These are phyloP conservation scores for Prionailurus bengalensis DNA, from an alignment of 2,113 vertebrate species.

Conservation along the genomic window DNA sequence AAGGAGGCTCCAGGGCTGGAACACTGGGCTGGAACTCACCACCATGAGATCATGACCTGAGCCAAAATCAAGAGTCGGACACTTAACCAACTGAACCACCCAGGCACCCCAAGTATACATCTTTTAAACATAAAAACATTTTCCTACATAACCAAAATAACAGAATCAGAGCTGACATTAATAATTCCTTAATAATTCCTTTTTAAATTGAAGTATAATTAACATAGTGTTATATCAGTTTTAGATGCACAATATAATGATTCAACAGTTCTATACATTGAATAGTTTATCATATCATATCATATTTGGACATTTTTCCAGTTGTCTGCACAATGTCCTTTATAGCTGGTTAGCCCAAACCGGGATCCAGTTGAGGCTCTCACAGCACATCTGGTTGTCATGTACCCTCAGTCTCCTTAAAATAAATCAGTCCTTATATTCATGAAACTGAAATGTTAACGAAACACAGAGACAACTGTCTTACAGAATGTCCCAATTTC, in stretches of 20 bases:
- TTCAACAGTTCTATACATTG: not conserved
- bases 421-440: not conserved
- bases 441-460: not conserved
- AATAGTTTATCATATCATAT: not conserved
- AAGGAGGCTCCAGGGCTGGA: too few relatives aligned
- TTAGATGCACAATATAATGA: not conserved
- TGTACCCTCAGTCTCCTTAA: not conserved
- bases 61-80: too few relatives aligned
- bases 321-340: not conserved
- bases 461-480: not conserved
- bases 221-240: not conserved
- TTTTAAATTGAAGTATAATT: not conserved
- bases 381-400: not conserved
- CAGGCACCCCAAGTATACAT: not conserved
- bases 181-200: not conserved
- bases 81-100: too few relatives aligned
- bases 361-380: not conserved
- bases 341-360: not conserved
- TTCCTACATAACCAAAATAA: conserved; percentile 11
- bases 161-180: not conserved
- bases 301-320: not conserved
- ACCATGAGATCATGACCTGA: too few relatives aligned
- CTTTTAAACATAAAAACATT: conserved; percentile 4
- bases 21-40: too few relatives aligned
- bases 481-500: not conserved